phyloP scores from a whole-genome alignment of 1,140 invertebrate genomes.

The Hyphantria cunea region DNA sequence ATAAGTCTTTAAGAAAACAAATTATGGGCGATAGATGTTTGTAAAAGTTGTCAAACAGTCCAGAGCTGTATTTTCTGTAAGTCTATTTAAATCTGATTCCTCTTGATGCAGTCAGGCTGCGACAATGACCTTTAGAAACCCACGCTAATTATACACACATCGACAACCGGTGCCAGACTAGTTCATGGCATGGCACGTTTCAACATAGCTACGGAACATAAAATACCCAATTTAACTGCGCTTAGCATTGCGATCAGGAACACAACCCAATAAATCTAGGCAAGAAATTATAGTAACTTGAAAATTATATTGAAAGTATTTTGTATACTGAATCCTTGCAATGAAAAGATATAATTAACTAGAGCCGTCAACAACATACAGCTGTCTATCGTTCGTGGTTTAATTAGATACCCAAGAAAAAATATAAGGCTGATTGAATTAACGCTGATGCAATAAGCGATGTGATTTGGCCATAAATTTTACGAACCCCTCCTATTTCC shows the following conservation, averaged over 20 bases:
- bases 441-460: slow-evolving; percentile 60
- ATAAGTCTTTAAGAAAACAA: background rate
- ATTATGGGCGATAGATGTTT: background rate
- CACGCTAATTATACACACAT: slow-evolving; percentile 78
- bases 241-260: slow-evolving; percentile 2
- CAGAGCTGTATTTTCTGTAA: slow-evolving; percentile 3
- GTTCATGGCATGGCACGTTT: slow-evolving; percentile 55
- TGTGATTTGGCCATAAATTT: slow-evolving; percentile 57
- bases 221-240: slow-evolving; percentile 29
- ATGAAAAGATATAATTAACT: slow-evolving; percentile 17
- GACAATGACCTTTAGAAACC: slow-evolving; percentile 78
- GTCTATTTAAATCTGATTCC: slow-evolving; percentile 56
- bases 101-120: slow-evolving; percentile 56
- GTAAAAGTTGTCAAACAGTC: slow-evolving; percentile 1
- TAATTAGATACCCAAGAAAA: no score
- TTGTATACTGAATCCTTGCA: no score
- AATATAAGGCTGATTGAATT: slow-evolving; percentile 52
- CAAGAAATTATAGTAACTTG: background rate
- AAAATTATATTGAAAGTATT: background rate
- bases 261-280: slow-evolving; percentile 6
- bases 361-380: background rate
- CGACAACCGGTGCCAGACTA: slow-evolving; percentile 59
- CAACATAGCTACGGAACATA: slow-evolving; percentile 37
- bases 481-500: slow-evolving; percentile 48
- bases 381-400: slow-evolving; percentile 20